These are phyloP conservation scores for Eublepharis macularius DNA, from an alignment of 2,113 vertebrate species.

Conservation along the genomic window DNA sequence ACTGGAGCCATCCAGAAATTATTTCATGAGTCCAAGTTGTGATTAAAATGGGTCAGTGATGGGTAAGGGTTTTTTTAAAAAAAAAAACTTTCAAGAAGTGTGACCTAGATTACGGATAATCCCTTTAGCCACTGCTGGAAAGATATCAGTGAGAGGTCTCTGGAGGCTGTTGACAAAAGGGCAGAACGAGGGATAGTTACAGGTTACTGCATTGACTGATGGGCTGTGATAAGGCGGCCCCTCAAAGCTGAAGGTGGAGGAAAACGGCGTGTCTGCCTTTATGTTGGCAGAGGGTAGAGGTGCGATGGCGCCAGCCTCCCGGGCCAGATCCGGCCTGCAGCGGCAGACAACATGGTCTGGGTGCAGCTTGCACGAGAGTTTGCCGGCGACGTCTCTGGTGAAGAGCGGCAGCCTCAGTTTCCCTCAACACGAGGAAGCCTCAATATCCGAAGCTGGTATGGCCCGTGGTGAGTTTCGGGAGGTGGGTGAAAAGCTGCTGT, in stretches of 20 bases:
- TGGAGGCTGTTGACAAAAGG: background rate
- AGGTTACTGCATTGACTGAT: fast-evolving
- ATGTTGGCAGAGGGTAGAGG: background rate
- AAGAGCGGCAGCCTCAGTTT: conserved; percentile 89
- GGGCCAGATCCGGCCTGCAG: conserved; percentile 70
- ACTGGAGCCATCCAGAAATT: background rate
- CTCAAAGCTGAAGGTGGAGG: fast-evolving
- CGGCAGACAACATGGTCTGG: conserved; percentile 92
- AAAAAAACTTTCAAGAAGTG: background rate
- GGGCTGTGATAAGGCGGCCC: fast-evolving
- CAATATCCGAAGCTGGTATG: conserved; percentile 47
- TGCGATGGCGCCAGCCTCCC: conserved; percentile 29
- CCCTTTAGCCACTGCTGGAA: background rate
- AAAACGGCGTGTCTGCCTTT: background rate
- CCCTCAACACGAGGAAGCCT: conserved; percentile 63
- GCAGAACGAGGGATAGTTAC: too few relatives aligned
- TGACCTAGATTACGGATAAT: fast-evolving
- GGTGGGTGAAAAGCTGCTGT: too few relatives aligned
- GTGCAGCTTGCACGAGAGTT: conserved; percentile 78
- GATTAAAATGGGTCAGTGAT: too few relatives aligned
- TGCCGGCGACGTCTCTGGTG: conserved; percentile 74
- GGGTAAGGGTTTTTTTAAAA: background rate
- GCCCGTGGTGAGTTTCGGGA: conserved; percentile 71
- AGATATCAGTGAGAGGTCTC: background rate
- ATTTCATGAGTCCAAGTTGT: background rate